phyloP scores from a whole-genome alignment of 2,113 vertebrate species.

The Platysternon megacephalum region DNA sequence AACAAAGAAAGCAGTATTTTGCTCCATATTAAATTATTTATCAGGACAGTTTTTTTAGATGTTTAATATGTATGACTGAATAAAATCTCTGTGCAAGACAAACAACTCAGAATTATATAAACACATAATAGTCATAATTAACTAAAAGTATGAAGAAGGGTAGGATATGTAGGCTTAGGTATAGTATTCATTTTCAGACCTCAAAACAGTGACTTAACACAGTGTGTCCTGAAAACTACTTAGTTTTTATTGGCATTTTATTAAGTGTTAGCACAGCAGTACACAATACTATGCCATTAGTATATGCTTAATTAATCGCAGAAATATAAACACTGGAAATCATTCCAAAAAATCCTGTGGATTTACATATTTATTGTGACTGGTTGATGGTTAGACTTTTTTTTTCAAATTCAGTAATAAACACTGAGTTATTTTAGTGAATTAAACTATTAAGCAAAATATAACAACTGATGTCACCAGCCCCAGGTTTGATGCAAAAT shows the following conservation, averaged over 20 bases:
- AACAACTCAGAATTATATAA: neutral
- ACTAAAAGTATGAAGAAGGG: neutral
- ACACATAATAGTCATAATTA: neutral
- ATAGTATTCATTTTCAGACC: neutral
- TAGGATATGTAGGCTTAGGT: neutral
- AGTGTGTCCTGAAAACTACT: neutral
- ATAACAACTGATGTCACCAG: neutral
- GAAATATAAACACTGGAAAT: neutral
- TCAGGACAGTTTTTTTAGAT: neutral
- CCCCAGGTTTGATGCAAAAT: neutral
- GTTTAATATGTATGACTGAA: neutral
- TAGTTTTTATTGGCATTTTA: neutral
- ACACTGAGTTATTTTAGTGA: neutral
- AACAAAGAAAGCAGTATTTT: neutral
- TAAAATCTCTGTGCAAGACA: neutral
- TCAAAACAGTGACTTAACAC: neutral
- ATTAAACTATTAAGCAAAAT: neutral
- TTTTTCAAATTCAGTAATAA: neutral
- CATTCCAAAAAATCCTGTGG: neutral
- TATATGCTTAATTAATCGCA: neutral
- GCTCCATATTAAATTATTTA: neutral
- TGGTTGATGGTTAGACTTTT: neutral
- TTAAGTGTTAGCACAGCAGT: neutral
- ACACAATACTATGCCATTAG: neutral
- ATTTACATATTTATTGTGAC: neutral